Percentiles rank a stretch among this genome's conserved stretches.
Conservation (phyloP, 2,888 invertebrate genomes). For the Adelphocoris suturalis region DNA sequence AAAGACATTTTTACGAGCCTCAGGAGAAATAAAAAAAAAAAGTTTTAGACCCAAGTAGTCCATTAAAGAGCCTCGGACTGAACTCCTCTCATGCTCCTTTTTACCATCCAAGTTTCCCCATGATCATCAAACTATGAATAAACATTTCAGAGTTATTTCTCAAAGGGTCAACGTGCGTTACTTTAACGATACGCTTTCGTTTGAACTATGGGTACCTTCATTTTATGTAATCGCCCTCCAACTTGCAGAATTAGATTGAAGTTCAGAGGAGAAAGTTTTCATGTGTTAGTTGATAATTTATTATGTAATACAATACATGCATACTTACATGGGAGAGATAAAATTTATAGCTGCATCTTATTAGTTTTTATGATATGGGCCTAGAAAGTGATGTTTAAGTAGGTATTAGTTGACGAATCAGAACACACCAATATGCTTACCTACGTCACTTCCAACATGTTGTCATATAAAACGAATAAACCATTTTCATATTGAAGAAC, state of each 20-base stretch:
- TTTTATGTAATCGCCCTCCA: constrained; percentile 24
- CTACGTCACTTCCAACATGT: no score
- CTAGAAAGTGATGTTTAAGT: no score
- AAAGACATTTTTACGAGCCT: constrained; percentile 61
- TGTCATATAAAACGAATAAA: no score
- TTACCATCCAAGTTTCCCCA: constrained; percentile 63
- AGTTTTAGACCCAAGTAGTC: constrained; percentile 56
- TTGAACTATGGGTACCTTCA: background rate
- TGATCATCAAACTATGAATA: constrained; percentile 69
- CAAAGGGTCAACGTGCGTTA: constrained; percentile 43
- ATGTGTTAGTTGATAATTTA: background rate
- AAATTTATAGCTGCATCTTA: no score
- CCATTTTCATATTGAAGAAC: no score
- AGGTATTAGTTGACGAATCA: no score
- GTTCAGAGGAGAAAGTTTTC: background rate
- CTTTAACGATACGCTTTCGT: constrained; percentile 54
- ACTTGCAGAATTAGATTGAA: background rate
- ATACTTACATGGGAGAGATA: no score
- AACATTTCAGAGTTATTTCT: constrained; percentile 56
- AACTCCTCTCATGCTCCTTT: constrained; percentile 25
- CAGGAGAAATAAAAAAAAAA: constrained; percentile 59
- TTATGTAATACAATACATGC: background rate
- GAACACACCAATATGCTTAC: no score
- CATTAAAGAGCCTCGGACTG: constrained; percentile 52
- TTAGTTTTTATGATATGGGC: no score